Evolutionary conservation across 2,797 vertebrate species (phyloP).

Genomic region (Lagocephalus sceleratus): DNA sequence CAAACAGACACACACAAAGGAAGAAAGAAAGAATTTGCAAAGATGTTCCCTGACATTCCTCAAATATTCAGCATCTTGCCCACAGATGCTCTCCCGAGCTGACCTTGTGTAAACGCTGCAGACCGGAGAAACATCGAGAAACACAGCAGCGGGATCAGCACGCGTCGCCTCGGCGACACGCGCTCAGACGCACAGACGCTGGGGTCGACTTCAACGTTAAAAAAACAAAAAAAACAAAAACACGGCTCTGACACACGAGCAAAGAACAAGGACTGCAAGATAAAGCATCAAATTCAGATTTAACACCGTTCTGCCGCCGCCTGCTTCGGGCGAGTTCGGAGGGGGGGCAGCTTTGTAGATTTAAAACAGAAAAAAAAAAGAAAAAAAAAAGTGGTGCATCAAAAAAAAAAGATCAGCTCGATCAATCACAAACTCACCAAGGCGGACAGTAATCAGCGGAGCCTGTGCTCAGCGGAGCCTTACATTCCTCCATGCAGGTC

Average conservation of each 20-base stretch:
- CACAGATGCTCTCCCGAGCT: constrained; percentile 76
- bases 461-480: constrained; percentile 18
- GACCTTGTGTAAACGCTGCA: constrained; percentile 61
- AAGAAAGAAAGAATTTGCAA: background rate
- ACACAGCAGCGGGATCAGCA: constrained; percentile 33
- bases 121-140: constrained; percentile 22
- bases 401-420: constrained; percentile 13
- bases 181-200: constrained; percentile 22
- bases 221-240: constrained; percentile 40
- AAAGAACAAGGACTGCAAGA: constrained; percentile 6
- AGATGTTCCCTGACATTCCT: constrained; percentile 73
- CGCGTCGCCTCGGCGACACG: constrained; percentile 40
- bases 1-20: too few relatives aligned
- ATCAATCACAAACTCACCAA: constrained; percentile 50
- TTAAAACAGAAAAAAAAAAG: constrained; percentile 16
- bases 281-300: constrained; percentile 11
- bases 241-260: constrained; percentile 35
- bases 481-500: constrained; percentile 26
- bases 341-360: constrained; percentile 17
- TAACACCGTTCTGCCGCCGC: constrained; percentile 7
- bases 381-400: constrained; percentile 5
- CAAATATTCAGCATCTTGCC: constrained; percentile 69
- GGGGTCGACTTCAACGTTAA: constrained; percentile 44
- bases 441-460: constrained; percentile 26
- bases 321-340: background rate